These are phyloP conservation scores for Torymus texanus DNA, from an alignment of 2,888 invertebrate genomes.

Conservation along the genomic window DNA sequence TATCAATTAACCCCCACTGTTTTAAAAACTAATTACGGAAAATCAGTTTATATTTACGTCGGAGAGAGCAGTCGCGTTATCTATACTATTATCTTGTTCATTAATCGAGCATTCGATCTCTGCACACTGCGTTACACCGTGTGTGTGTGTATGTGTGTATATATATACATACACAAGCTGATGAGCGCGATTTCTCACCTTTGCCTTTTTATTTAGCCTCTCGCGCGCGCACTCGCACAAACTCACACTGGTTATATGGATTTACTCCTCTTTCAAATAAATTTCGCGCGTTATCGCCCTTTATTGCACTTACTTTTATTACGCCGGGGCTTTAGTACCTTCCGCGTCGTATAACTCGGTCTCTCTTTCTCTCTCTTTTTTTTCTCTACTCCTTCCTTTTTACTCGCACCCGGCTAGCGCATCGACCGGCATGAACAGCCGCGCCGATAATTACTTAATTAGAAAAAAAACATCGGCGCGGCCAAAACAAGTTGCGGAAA, in stretches of 20 bases:
- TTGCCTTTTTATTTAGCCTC: constrained; percentile 34
- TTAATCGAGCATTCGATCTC: constrained; percentile 33
- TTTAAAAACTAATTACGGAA: constrained; percentile 58
- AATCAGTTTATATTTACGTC: constrained; percentile 51
- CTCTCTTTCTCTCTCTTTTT: not conserved
- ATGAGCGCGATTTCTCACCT: constrained; percentile 30
- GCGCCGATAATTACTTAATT: constrained; percentile 48
- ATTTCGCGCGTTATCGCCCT: constrained; percentile 50
- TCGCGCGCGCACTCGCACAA: not conserved
- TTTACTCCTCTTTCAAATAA: constrained; percentile 52
- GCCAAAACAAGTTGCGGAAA: not conserved
- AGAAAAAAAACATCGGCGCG: constrained; percentile 38
- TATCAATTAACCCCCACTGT: constrained; percentile 56
- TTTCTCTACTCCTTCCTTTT: constrained; percentile 16
- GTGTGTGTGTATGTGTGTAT: no score
- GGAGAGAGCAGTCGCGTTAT: constrained; percentile 38
- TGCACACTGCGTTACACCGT: no score
- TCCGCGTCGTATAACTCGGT: not conserved
- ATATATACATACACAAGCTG: constrained; percentile 20
- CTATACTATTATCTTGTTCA: constrained; percentile 50
- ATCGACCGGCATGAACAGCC: not conserved
- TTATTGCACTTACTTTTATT: constrained; percentile 51
- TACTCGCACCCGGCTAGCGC: not conserved
- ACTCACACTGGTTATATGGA: constrained; percentile 11
- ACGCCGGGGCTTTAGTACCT: constrained; percentile 13